Evolutionary conservation across 2,888 invertebrate genomes (phyloP).

Genomic region (Gisinianus flammeolus): DNA sequence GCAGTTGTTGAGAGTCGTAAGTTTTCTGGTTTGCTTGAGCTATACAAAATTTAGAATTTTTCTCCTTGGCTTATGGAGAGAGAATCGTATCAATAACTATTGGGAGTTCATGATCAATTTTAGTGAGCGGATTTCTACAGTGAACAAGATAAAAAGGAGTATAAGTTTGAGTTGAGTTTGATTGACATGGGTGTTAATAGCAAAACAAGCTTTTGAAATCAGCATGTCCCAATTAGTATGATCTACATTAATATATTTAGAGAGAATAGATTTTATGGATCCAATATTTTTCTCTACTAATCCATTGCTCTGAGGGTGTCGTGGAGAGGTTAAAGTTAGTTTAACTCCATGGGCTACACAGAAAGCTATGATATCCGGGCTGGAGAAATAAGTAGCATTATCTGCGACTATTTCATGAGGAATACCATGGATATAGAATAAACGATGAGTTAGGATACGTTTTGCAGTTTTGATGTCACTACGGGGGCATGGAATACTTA

Average conservation of each 20-base stretch:
- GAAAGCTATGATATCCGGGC: neutral
- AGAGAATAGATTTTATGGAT: neutral
- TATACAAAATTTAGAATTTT: too few relatives aligned
- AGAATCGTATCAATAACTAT: too few relatives aligned
- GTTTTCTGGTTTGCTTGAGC: too few relatives aligned
- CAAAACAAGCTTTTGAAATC: neutral
- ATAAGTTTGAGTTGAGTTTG: conserved; percentile 1
- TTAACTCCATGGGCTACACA: neutral
- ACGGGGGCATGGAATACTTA: neutral
- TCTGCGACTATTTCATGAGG: neutral
- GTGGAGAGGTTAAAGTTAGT: neutral
- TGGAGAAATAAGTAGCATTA: conserved; percentile 1
- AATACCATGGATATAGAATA: neutral
- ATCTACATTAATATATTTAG: neutral
- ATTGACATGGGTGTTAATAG: neutral
- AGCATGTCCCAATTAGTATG: conserved; percentile 16
- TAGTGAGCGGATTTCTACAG: too few relatives aligned
- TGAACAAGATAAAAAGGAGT: conserved; percentile 7
- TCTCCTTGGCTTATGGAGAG: too few relatives aligned
- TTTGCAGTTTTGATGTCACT: neutral
- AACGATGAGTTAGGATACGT: neutral
- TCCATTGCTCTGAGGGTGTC: conserved; percentile 27
- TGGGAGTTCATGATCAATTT: too few relatives aligned
- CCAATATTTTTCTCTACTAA: neutral
- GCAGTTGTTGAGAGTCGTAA: too few relatives aligned